Base-by-base conservation (phyloP, 2,797 vertebrate species). In the Hydrophis major region DNA sequence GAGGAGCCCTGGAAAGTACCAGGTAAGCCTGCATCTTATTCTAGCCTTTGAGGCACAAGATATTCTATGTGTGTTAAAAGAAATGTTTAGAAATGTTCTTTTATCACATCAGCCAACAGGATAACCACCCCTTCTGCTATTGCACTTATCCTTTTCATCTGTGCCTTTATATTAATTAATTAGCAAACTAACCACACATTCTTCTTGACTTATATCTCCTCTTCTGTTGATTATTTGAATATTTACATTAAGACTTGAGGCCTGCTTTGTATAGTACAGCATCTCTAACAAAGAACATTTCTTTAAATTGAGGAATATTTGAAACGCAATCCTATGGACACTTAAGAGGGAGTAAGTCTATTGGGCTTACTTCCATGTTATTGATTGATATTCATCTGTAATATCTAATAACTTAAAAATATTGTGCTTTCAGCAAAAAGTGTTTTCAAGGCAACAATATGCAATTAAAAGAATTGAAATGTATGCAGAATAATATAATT, bases 1-100 rank as follows among this genome's bases (percentile, higher is more conserved):
- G 53, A 96, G 94, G 86, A 98, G 96, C 27, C 56, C 92, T 4
- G 69, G 94, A 3, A 97, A 97, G 57, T 99, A 98, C 90, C 4
- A 98, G 98, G 98, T 98, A 18, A 90, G 90, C 25, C 16, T 27
- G 6, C 2, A 6, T 13, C 25, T 6, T 42, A n/a, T 37, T 6
- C 1, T 32, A 37, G 14, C n/a, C 27, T 22, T 60, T 25, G 2
- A 83, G 37, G 37, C 74, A 47, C 4, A 83, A 83, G 8, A 47
- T 47, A 42, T 83, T 42, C 74, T 20, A 83, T 4, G 1, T 25
- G 37, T 25, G 20, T 83, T 83, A 25, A 47, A 47, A 47, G 37
- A 20, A 53, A 53, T 53, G 4, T 42, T 83, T 42, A 47, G 20
- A 47, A 25, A 25, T 89, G 27, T 11, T 74, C n/a, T 53, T n/a